A percentile compares a stretch with the other conserved stretches of the same genome.
These are phyloP conservation scores for Propsilocerus akamusi DNA, from an alignment of 1,140 invertebrate genomes.

Conservation along the genomic window DNA sequence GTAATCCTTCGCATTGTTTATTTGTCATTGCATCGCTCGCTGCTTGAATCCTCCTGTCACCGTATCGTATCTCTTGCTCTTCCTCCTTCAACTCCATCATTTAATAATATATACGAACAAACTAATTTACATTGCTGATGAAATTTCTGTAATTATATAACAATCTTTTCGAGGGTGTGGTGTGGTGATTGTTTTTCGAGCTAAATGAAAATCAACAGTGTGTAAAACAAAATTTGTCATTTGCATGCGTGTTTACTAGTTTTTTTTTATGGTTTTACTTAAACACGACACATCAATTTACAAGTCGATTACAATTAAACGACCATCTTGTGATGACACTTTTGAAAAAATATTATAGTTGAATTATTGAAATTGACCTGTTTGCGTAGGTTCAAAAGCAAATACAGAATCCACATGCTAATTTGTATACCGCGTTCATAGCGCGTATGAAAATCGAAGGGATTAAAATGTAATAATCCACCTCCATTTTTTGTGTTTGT, in stretches of 20 bases:
- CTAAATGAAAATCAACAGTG: background rate
- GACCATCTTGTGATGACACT: too few relatives aligned
- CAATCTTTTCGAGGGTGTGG: background rate
- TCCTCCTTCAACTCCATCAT: background rate
- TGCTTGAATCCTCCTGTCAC: background rate
- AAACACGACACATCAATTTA: background rate
- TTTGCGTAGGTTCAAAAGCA: background rate
- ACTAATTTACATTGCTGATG: constrained; percentile 1
- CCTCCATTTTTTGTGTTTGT: background rate
- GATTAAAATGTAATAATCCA: constrained; percentile 4
- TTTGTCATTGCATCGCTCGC: background rate
- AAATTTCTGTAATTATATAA: constrained; percentile 1
- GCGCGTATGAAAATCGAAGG: background rate
- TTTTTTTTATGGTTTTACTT: background rate
- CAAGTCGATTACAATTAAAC: too few relatives aligned
- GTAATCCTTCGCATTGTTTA: background rate
- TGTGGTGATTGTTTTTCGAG: background rate
- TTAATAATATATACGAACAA: background rate
- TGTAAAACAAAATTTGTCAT: constrained; percentile 2
- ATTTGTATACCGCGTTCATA: background rate
- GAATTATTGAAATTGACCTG: too few relatives aligned
- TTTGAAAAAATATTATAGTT: too few relatives aligned
- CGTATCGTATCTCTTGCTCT: background rate
- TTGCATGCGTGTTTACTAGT: background rate
- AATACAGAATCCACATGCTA: background rate